These are phyloP conservation scores for Haliclystus octoradiatus DNA, from an alignment of 30 jellyfish, hydroid and myxozoan species.

Conservation along the genomic window DNA sequence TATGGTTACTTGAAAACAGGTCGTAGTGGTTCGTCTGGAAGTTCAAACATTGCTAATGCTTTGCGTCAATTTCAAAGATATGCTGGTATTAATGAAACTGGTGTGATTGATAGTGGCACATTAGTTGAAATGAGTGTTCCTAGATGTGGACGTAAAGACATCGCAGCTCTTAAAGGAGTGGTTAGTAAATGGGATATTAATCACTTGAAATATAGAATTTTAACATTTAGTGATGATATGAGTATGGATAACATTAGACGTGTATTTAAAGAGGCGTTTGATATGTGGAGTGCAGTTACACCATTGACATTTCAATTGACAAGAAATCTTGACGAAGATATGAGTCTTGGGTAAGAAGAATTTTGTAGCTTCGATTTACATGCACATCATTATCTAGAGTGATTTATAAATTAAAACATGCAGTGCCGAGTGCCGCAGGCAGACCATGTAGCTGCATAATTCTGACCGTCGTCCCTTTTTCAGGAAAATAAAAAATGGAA, in stretches of 20 bases:
- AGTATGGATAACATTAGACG: conserved; percentile 10
- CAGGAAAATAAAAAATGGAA: neutral
- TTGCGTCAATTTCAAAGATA: conserved; percentile 14
- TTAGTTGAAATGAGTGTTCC: conserved; percentile 29
- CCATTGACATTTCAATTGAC: conserved; percentile 13
- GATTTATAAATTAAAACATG: too few relatives aligned
- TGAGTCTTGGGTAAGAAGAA: conserved; percentile 7
- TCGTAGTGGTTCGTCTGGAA: neutral
- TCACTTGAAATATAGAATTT: conserved; percentile 17
- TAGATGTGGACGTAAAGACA: conserved; percentile 34
- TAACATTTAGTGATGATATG: conserved; percentile 15
- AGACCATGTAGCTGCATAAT: too few relatives aligned
- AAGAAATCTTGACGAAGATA: conserved; percentile 4
- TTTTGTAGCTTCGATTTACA: neutral
- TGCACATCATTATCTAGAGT: neutral
- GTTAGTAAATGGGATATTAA: conserved; percentile 4
- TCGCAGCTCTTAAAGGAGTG: neutral
- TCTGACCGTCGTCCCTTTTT: too few relatives aligned
- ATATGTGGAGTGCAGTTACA: conserved; percentile 38
- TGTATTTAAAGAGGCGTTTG: conserved; percentile 16
- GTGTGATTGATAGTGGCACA: conserved; percentile 21
- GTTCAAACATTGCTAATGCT: conserved; percentile 6
- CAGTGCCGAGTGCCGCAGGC: too few relatives aligned
- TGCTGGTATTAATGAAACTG: conserved; percentile 29
- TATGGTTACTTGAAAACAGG: conserved; percentile 15